Evolutionary conservation across 2,888 invertebrate genomes (phyloP).

Genomic region (Ectemnius continuus): DNA sequence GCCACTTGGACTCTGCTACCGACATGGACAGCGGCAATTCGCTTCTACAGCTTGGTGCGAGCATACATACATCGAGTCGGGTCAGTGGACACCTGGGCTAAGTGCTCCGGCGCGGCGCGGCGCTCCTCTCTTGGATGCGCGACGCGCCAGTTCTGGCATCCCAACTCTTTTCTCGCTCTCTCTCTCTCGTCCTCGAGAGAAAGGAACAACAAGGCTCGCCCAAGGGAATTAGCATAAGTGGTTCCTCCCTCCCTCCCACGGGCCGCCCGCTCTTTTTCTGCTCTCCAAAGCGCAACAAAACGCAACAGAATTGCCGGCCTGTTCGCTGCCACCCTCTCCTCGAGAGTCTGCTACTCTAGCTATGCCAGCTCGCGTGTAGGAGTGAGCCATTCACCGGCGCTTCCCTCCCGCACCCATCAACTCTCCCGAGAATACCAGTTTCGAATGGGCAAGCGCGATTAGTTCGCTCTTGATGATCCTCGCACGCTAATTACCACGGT

Average conservation of each 20-base stretch:
- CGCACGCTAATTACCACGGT: not conserved
- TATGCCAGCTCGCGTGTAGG: not conserved
- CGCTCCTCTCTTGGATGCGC: constrained; percentile 30
- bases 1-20: constrained; percentile 1
- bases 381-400: not conserved
- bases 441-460: not conserved
- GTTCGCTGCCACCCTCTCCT: not conserved
- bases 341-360: not conserved
- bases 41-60: constrained; percentile 10
- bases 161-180: constrained; percentile 10
- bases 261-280: not conserved
- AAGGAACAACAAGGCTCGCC: constrained; percentile 39
- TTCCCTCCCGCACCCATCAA: not conserved
- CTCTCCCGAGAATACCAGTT: not conserved
- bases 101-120: constrained; percentile 50
- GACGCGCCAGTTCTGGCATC: constrained; percentile 21
- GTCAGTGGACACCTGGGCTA: constrained; percentile 62
- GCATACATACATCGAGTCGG: constrained; percentile 12
- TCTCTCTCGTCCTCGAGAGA: constrained; percentile 13
- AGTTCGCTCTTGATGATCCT: not conserved
- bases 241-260: constrained; percentile 16
- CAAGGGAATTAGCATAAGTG: constrained; percentile 64
- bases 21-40: constrained; percentile 9
- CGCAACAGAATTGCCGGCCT: constrained; percentile 5
- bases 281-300: constrained; percentile 5